Evolutionary conservation across 2,113 vertebrate species (phyloP).

Genomic region (Prochilodus magdalenae): DNA sequence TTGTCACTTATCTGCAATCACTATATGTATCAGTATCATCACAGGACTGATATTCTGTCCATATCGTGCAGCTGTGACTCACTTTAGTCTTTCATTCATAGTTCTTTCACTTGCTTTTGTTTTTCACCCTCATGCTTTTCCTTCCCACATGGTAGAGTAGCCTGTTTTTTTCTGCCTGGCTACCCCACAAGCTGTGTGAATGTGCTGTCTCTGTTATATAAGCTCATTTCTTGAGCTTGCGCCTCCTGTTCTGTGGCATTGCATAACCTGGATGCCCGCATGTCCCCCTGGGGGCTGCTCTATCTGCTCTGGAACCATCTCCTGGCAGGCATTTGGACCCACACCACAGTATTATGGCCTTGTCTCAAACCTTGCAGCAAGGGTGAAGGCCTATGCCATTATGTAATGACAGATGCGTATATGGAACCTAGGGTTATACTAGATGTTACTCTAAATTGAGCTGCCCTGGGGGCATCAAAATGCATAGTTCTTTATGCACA

Average conservation of each 20-base stretch:
- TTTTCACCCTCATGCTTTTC: constrained; percentile 41
- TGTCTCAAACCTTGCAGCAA: constrained; percentile 4
- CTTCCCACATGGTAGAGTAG: constrained; percentile 47
- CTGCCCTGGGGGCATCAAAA: background rate
- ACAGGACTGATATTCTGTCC: too few relatives aligned
- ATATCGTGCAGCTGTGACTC: background rate
- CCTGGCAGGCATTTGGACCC: constrained; percentile 58
- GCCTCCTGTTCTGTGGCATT: constrained; percentile 61
- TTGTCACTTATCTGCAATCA: background rate
- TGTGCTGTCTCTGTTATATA: constrained; percentile 69
- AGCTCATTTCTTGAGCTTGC: constrained; percentile 68
- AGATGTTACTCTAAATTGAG: constrained; percentile 7
- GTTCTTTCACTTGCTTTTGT: background rate
- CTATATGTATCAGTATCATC: too few relatives aligned
- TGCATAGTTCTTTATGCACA: constrained; percentile 41
- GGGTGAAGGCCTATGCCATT: background rate
- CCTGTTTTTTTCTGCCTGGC: constrained; percentile 64
- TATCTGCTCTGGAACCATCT: constrained; percentile 40
- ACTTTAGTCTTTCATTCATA: background rate
- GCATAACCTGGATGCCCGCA: constrained; percentile 65
- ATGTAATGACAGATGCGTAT: constrained; percentile 12
- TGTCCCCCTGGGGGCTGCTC: constrained; percentile 49
- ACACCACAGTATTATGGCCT: constrained; percentile 51
- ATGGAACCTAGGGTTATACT: constrained; percentile 6
- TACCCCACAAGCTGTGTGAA: constrained; percentile 65